Evolutionary conservation across 2,888 invertebrate species (phyloP).

Genomic region (Marronus borbonicus): DNA sequence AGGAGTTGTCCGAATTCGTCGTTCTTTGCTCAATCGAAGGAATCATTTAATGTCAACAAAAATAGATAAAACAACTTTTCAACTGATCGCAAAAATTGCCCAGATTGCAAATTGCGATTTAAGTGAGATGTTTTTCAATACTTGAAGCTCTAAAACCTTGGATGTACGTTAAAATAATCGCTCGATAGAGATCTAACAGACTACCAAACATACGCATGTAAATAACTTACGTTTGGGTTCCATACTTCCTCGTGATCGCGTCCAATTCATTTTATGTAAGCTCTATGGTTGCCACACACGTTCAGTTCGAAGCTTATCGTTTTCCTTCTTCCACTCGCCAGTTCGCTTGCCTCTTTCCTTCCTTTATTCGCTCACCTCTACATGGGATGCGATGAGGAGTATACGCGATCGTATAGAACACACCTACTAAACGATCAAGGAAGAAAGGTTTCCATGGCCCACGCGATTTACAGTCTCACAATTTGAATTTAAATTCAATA

Average conservation of each 20-base stretch:
- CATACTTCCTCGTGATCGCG: conserved; percentile 19
- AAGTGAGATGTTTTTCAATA: too few species aligned
- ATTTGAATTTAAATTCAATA: conserved; percentile 58
- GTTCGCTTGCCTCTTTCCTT: too few species aligned
- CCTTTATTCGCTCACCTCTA: background rate
- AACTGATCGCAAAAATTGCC: too few species aligned
- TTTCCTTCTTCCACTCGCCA: background rate
- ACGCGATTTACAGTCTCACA: conserved; percentile 57
- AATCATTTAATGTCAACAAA: too few species aligned
- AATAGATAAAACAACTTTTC: too few species aligned
- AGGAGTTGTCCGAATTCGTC: too few species aligned
- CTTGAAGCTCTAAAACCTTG: too few species aligned
- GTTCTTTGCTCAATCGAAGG: too few species aligned
- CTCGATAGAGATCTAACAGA: too few species aligned
- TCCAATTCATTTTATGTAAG: conserved; percentile 32
- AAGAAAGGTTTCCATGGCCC: conserved; percentile 58
- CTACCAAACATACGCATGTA: background rate
- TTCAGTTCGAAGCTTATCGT: background rate
- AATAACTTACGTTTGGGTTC: background rate
- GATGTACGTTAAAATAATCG: too few species aligned
- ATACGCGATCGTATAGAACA: conserved; percentile 58
- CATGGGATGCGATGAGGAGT: conserved; percentile 28
- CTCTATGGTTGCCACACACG: conserved; percentile 51
- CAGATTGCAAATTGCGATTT: too few species aligned
- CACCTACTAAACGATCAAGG: conserved; percentile 58